Evolutionary conservation across 2,888 invertebrate genomes (phyloP), one percentile per base, ranked within the genome.

Genomic region (Lissonota sp.): DNA sequence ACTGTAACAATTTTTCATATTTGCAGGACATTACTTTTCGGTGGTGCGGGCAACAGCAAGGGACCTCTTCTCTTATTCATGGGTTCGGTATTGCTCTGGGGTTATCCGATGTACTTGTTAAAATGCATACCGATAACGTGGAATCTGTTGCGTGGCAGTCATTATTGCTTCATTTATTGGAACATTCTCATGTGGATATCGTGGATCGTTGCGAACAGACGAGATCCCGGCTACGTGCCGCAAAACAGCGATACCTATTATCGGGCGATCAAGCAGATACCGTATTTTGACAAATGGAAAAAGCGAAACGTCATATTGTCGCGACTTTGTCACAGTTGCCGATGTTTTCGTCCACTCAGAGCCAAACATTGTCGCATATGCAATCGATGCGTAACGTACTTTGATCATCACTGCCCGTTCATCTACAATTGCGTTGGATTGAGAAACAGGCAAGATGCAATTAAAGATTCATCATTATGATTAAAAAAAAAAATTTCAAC

Each of bases 341-440:
- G 97, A 72, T 97, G 97, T 87, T 94, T 98, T 80, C 94, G 98
- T 84, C 98, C 98, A 0, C 91, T 98, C 49, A 94, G 98, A 90
- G 97, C 98, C 5, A 98, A 98, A 91, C 98, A 98, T 92, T 98
- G 98, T 88, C 95, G 98, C 64, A 96, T 98, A 71, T 98, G 98
- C 93, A 98, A 98, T 91, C 95, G 97, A 76, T 97, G 97, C 90
- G 97, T 97, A 2, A 95, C 96, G 2, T 97, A 98, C 91, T 98
- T 98, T 90, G 98, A 98, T 91, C 98, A 98, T 93, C 98, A 98
- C 91, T 98, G 98, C 91, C 98, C 98, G 0, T 98, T 98, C 91
- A 98, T 98, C 87, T 97, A 98, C 93, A 98, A 98, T 92, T 98
- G 98, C 92, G 97, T 98, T 14, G 98, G 98, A 0, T 94, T 98